A percentile compares a stretch with the other conserved stretches of the same genome.
Evolutionary conservation across 2,888 invertebrate genomes (phyloP).

Genomic region (Leptinotarsa rubiginosa): DNA sequence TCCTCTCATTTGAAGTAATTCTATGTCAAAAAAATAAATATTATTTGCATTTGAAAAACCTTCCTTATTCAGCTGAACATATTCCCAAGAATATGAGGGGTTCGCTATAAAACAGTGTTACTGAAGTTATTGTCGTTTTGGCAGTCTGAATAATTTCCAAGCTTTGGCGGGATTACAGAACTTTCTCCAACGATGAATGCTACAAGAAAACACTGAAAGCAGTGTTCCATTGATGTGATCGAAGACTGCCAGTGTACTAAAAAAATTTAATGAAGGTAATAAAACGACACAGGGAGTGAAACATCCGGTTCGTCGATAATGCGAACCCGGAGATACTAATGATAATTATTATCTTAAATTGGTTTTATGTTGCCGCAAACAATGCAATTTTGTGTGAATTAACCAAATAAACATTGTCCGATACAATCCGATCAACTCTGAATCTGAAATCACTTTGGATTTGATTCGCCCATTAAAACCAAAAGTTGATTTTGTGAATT

Average conservation of each 20-base stretch:
- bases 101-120: too few relatives aligned
- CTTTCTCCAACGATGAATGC: not conserved
- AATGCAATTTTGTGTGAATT: conserved; percentile 30
- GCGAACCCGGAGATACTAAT: conserved; percentile 25
- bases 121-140: not conserved
- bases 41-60: too few relatives aligned
- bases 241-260: not conserved
- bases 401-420: conserved; percentile 28
- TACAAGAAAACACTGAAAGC: not conserved
- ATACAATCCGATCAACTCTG: conserved; percentile 29
- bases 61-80: too few relatives aligned
- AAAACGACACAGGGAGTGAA: conserved; percentile 13
- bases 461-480: conserved; percentile 24
- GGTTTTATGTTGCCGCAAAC: conserved; percentile 33
- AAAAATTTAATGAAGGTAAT: conserved; percentile 7
- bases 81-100: too few relatives aligned
- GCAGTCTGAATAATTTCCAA: not conserved
- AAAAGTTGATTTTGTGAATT: conserved; percentile 24
- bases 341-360: conserved; percentile 34
- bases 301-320: conserved; percentile 21
- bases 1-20: too few relatives aligned
- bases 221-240: conserved; percentile 7
- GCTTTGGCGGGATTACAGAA: not conserved
- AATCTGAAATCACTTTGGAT: conserved; percentile 29
- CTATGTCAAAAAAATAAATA: too few relatives aligned